Evolutionary conservation across 2,113 vertebrate genomes (phyloP).

Genomic region (Eretmochelys imbricata): DNA sequence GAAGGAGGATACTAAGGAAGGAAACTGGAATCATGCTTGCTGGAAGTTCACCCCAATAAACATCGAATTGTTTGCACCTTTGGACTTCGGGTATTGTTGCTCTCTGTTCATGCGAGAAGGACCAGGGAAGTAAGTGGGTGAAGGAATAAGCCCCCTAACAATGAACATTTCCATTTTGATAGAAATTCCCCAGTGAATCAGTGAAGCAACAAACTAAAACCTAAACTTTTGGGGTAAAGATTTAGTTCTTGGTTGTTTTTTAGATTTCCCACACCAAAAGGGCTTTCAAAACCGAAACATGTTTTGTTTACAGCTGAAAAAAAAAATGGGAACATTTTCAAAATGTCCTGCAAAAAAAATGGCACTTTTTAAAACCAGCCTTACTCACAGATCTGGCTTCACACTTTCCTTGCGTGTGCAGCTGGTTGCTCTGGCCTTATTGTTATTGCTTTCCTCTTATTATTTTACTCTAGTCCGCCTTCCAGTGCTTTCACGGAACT

Average conservation of each 20-base stretch:
- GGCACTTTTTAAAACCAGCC: background rate
- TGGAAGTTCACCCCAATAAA: too few species aligned
- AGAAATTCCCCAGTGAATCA: background rate
- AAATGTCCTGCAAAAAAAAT: background rate
- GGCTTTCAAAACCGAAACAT: background rate
- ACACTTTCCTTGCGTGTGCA: background rate
- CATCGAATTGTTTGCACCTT: too few species aligned
- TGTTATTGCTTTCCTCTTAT: background rate
- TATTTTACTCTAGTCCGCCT: background rate
- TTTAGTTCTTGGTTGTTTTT: fast-evolving
- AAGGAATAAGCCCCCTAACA: too few species aligned
- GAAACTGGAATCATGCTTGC: too few species aligned
- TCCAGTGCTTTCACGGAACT: background rate
- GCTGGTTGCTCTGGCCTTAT: background rate
- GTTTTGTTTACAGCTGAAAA: background rate
- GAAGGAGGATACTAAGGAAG: too few species aligned
- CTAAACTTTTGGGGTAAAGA: background rate
- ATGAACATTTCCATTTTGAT: background rate
- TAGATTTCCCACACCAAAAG: background rate
- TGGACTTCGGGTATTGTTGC: too few species aligned
- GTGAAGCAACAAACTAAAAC: background rate
- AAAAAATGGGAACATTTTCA: too few species aligned
- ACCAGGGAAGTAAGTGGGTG: too few species aligned
- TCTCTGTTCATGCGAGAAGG: too few species aligned
- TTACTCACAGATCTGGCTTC: too few species aligned